These are phyloP conservation scores for Nephila pilipes DNA, from an alignment of 1,140 invertebrate species.

Conservation along the genomic window DNA sequence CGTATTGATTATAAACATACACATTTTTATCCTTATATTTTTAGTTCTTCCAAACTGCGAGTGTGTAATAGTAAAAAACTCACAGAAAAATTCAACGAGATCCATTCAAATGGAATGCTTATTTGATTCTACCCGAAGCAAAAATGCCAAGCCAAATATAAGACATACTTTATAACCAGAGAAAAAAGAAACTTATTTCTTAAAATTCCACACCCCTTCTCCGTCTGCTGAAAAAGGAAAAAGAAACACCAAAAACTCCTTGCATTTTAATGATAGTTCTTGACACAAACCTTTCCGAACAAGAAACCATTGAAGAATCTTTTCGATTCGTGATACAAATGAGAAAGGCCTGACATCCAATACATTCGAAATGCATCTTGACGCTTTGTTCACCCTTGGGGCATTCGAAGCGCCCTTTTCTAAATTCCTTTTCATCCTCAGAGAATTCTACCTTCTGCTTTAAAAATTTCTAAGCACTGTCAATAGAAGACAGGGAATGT, in stretches of 20 bases:
- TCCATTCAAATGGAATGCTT: background rate
- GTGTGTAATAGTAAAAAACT: background rate
- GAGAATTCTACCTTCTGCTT: background rate
- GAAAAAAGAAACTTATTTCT: background rate
- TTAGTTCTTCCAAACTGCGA: background rate
- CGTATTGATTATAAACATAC: too few species aligned
- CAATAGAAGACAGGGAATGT: background rate
- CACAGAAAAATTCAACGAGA: background rate
- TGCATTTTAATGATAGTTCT: slow-evolving; percentile 20
- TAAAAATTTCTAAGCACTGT: background rate
- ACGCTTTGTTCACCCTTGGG: background rate
- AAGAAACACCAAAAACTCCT: background rate
- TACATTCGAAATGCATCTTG: background rate
- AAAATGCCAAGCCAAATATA: background rate
- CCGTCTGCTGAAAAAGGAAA: too few species aligned
- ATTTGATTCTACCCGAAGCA: background rate
- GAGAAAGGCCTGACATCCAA: background rate
- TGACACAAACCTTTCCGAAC: background rate
- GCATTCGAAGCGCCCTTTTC: background rate
- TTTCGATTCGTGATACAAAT: background rate
- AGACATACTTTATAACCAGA: background rate
- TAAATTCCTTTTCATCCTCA: background rate
- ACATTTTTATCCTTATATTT: too few species aligned
- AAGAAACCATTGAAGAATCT: background rate
- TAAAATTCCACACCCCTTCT: background rate